Percentiles rank a stretch among this genome's conserved stretches.
These are phyloP conservation scores for Pseudopodoces humilis DNA, from an alignment of 2,113 vertebrate species.

Conservation along the genomic window DNA sequence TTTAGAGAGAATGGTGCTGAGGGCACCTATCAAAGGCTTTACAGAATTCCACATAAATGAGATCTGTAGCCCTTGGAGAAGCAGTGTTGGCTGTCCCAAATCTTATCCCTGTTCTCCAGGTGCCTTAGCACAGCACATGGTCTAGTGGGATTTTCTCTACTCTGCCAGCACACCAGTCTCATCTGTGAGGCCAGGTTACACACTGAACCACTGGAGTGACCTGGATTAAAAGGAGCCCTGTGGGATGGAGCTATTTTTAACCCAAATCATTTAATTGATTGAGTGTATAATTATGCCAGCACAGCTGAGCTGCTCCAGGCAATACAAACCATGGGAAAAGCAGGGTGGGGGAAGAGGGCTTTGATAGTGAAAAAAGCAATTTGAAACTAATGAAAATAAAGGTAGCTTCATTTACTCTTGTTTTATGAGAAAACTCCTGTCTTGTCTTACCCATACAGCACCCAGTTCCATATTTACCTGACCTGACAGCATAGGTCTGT, in stretches of 20 bases:
- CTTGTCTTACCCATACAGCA: background rate
- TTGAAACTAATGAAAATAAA: background rate
- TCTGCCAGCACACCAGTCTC: background rate
- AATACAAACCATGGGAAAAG: background rate
- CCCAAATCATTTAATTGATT: background rate
- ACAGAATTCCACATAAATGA: background rate
- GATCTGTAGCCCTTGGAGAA: background rate
- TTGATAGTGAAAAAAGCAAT: background rate
- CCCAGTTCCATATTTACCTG: background rate
- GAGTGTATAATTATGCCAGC: background rate
- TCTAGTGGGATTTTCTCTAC: background rate
- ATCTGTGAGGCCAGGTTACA: background rate
- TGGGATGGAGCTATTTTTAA: background rate
- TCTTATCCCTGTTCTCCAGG: background rate
- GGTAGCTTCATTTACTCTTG: background rate
- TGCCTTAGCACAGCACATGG: background rate
- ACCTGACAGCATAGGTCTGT: background rate
- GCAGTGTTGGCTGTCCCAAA: fast-evolving
- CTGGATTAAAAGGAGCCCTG: background rate
- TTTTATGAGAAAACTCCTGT: background rate
- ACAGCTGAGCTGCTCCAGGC: background rate
- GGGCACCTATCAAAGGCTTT: background rate
- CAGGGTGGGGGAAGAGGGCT: background rate
- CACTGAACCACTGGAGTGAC: background rate
- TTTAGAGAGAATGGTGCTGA: background rate